Evolutionary conservation across 1,140 invertebrate genomes (phyloP).

Genomic region (Panagrolaimus sp.): DNA sequence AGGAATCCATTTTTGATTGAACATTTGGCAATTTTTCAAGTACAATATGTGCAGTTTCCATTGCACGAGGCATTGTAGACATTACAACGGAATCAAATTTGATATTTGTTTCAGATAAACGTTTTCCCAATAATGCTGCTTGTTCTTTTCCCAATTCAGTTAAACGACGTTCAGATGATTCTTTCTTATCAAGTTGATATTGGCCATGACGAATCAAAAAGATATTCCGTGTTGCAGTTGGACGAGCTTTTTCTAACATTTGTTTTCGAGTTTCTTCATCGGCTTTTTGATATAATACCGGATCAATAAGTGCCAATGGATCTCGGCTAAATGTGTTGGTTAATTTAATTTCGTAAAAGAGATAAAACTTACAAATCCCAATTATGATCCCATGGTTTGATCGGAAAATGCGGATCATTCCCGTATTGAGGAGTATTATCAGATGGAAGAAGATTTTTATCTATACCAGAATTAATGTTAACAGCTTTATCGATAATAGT

Average conservation of each 20-base stretch:
- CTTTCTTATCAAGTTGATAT: conserved; percentile 50
- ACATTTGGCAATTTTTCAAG: conserved; percentile 62
- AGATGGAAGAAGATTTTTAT: neutral
- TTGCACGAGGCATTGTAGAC: conserved; percentile 87
- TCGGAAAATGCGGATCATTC: neutral
- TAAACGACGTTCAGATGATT: conserved; percentile 27
- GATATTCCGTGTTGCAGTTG: conserved; percentile 75
- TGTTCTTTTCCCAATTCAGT: conserved; percentile 54
- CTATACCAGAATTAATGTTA: neutral
- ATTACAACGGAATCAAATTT: conserved; percentile 47
- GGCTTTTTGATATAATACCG: conserved; percentile 40
- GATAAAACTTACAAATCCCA: conserved; percentile 50
- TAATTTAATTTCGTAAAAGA: neutral
- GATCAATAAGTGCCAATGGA: conserved; percentile 41
- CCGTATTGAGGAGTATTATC: neutral
- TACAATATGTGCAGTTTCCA: conserved; percentile 82
- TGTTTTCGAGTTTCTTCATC: conserved; percentile 40
- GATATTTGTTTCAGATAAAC: conserved; percentile 37
- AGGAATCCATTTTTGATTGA: conserved; percentile 29
- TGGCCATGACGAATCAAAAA: conserved; percentile 86
- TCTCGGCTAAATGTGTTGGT: conserved; percentile 44
- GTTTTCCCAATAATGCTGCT: conserved; percentile 47
- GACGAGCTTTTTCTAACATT: conserved; percentile 61
- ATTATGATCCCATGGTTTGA: conserved; percentile 43
- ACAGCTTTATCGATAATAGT: neutral